These are phyloP conservation scores for Philypnodon macrostomus DNA, from an alignment of 2,797 vertebrate species.

Conservation along the genomic window DNA sequence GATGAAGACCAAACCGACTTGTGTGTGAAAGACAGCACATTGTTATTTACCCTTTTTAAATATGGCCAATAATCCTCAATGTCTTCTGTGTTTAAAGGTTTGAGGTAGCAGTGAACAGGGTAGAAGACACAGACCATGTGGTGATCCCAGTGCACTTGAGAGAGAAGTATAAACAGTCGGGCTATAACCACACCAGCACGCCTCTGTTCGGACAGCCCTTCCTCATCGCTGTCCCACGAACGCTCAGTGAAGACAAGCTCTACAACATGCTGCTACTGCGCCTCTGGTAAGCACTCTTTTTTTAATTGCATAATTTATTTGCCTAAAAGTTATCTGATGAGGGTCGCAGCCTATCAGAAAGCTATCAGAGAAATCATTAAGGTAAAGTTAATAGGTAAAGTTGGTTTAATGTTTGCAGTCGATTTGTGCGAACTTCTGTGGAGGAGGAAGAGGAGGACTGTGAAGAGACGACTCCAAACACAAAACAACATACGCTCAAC, in stretches of 20 bases:
- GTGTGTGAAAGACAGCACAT: no score
- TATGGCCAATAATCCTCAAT: neutral
- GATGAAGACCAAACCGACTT: no score
- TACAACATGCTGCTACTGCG: conserved; percentile 93
- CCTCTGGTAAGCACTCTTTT: conserved; percentile 81
- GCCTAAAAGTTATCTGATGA: neutral
- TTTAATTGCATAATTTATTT: neutral
- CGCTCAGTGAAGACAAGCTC: conserved; percentile 93
- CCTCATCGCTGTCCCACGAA: conserved; percentile 92
- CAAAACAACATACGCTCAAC: conserved; percentile 90
- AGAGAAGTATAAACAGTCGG: conserved; percentile 94
- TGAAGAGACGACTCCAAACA: conserved; percentile 82
- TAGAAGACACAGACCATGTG: conserved; percentile 92
- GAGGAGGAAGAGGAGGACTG: conserved; percentile 85
- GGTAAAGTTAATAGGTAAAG: neutral
- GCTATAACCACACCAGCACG: conserved; percentile 93
- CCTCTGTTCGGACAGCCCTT: conserved; percentile 95
- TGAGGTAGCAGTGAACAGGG: conserved; percentile 88
- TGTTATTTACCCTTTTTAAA: no score
- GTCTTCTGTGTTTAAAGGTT: conserved; percentile 78
- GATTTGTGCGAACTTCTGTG: conserved; percentile 84
- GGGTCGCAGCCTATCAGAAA: neutral
- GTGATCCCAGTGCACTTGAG: conserved; percentile 94
- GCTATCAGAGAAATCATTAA: neutral
- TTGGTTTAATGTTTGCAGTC: conserved; percentile 70